Evolutionary conservation across 2,797 vertebrate species (phyloP).

Genomic region (Mus spretus): DNA sequence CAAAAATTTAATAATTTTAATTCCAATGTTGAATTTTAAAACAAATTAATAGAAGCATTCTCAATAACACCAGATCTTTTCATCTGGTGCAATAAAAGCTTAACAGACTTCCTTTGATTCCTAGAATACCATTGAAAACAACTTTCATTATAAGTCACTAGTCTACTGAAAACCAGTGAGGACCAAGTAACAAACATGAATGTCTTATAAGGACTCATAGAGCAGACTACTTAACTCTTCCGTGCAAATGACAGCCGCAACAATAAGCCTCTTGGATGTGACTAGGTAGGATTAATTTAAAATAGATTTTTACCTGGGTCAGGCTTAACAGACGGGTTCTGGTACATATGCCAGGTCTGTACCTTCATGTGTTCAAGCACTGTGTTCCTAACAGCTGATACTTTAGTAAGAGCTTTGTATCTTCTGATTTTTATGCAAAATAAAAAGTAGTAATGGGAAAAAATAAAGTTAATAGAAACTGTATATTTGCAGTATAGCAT

Average conservation of each 20-base stretch:
- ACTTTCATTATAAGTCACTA: background rate
- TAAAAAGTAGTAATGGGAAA: background rate
- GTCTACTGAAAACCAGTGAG: slow-evolving; percentile 34
- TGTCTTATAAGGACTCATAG: background rate
- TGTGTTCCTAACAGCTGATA: background rate
- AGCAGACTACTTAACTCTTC: background rate
- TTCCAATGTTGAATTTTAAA: background rate
- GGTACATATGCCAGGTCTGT: background rate
- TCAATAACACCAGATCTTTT: slow-evolving; percentile 18
- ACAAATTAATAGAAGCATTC: background rate
- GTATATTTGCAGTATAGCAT: background rate
- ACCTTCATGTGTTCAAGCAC: background rate
- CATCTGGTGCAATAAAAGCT: background rate
- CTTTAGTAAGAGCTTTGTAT: background rate
- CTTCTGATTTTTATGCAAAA: slow-evolving; percentile 47
- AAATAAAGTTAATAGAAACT: background rate
- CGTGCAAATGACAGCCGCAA: background rate
- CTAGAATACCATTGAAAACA: background rate
- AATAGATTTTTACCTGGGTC: background rate
- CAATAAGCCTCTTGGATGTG: background rate
- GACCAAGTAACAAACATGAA: background rate
- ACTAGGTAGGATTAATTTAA: background rate
- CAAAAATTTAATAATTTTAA: background rate
- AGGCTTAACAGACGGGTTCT: background rate
- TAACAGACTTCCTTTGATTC: background rate